phyloP scores from a whole-genome alignment of 1,140 invertebrate genomes.

The Laodelphax striatellus region DNA sequence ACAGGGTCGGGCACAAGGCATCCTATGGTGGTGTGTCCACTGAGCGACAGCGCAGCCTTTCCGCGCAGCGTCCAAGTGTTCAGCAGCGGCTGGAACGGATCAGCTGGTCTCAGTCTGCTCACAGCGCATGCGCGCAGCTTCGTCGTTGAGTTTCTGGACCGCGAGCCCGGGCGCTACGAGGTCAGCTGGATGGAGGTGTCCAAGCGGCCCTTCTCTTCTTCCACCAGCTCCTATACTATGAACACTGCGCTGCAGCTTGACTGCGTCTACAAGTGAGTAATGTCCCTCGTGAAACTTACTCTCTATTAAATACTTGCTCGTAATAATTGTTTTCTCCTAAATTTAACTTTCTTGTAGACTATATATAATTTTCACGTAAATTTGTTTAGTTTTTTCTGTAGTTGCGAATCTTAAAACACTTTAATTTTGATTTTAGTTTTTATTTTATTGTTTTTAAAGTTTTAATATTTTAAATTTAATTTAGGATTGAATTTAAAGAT shows the following conservation, averaged over 20 bases:
- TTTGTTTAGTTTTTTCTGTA: no score
- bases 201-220: conserved; percentile 44
- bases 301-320: no score
- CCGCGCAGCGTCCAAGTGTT: conserved; percentile 42
- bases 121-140: conserved; percentile 40
- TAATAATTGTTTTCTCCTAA: no score
- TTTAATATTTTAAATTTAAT: no score
- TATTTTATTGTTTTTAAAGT: no score
- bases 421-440: no score
- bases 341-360: no score
- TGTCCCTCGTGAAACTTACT: no score
- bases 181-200: conserved; percentile 70
- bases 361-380: no score
- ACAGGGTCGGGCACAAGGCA: conserved; percentile 38
- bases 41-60: conserved; percentile 23
- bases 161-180: conserved; percentile 54
- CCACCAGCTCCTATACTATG: conserved; percentile 43
- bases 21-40: conserved; percentile 53
- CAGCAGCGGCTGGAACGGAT: conserved; percentile 57
- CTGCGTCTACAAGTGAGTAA: conserved; percentile 52
- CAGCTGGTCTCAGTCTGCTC: conserved; percentile 17
- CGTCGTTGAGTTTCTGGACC: conserved; percentile 54
- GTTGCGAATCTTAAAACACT: no score
- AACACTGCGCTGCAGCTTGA: conserved; percentile 42
- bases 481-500: no score